Evolutionary conservation across 2,797 vertebrate species (phyloP).

Genomic region (Megalops cyprinoides): DNA sequence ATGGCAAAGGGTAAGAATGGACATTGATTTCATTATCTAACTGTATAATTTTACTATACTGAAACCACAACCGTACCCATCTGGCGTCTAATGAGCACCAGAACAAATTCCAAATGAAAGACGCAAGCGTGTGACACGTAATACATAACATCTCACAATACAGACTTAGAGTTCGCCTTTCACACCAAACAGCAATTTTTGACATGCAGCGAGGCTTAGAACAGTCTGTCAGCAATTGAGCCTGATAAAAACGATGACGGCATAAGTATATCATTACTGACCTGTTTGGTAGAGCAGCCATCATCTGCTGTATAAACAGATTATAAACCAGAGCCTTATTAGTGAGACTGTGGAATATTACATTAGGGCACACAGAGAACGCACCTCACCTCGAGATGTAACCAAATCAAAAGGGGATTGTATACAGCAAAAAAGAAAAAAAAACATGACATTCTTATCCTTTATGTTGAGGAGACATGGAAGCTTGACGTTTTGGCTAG

Average conservation of each 20-base stretch:
- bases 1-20: background rate
- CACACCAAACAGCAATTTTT: background rate
- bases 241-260: background rate
- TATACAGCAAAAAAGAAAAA: background rate
- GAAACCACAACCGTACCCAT: background rate
- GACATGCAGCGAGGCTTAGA: background rate
- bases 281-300: background rate
- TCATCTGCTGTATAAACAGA: slow-evolving; percentile 10
- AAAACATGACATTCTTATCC: background rate
- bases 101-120: background rate
- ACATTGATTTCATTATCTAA: background rate
- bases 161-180: background rate
- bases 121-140: background rate
- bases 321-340: slow-evolving; percentile 5
- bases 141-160: background rate
- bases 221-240: background rate
- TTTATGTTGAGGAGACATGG: background rate
- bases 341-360: slow-evolving; percentile 1
- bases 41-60: background rate
- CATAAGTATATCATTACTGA: slow-evolving; percentile 12
- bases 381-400: background rate
- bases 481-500: background rate
- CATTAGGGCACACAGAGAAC: background rate
- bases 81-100: background rate
- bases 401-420: slow-evolving; percentile 11